Percentiles rank a stretch among this genome's conserved stretches.
These are phyloP conservation scores for Potorous gilbertii DNA, from an alignment of 2,797 vertebrate genomes.

Conservation along the genomic window DNA sequence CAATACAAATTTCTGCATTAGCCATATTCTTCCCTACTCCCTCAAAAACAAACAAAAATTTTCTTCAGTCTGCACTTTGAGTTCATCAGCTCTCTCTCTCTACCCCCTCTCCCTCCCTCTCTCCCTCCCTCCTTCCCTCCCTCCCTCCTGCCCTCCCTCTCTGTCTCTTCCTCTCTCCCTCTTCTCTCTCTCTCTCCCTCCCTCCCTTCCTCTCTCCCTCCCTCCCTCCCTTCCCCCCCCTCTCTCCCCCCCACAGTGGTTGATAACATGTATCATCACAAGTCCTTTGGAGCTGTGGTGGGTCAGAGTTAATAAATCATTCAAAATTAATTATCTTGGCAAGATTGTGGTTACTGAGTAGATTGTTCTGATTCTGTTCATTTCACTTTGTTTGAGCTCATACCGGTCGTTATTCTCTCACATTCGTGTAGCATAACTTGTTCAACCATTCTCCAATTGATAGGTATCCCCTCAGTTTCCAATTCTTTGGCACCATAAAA, in stretches of 20 bases:
- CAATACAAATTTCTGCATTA: background rate
- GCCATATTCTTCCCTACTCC: background rate
- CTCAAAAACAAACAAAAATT: background rate
- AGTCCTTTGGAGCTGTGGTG: background rate
- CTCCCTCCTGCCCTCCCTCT: no score
- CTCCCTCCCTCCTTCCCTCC: no score
- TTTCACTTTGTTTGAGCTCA: background rate
- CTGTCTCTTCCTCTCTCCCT: no score
- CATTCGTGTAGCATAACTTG: background rate
- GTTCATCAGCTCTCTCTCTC: background rate
- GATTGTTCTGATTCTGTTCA: background rate
- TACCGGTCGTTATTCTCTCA: background rate
- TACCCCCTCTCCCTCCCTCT: no score
- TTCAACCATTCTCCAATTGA: background rate
- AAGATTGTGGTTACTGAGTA: background rate
- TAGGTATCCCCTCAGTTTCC: background rate
- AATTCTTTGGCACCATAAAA: background rate
- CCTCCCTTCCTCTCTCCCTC: no score
- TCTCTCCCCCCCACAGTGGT: no score
- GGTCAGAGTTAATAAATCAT: background rate
- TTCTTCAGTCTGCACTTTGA: background rate
- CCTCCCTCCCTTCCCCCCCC: no score
- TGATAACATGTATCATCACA: background rate
- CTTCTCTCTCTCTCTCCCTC: no score
- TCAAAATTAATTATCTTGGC: background rate